These are phyloP conservation scores for Chelonia mydas DNA, from an alignment of 2,797 vertebrate genomes.

Conservation along the genomic window DNA sequence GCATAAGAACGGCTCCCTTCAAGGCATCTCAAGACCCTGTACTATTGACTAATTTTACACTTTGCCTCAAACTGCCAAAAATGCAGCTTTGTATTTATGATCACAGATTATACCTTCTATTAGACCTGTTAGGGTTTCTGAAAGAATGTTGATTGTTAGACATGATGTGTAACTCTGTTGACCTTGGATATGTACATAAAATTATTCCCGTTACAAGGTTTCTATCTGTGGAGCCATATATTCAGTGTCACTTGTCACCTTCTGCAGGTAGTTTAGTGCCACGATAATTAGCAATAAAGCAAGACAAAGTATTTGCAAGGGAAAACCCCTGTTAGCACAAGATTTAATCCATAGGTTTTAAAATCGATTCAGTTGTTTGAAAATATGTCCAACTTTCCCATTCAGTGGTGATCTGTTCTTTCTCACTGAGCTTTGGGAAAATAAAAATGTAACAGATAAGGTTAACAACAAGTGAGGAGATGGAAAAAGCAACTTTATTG, in stretches of 20 bases:
- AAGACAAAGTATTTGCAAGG: neutral
- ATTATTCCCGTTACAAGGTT: neutral
- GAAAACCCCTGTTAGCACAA: neutral
- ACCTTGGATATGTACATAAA: fast-evolving
- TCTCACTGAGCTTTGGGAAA: neutral
- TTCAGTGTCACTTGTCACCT: neutral
- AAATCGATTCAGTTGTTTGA: neutral
- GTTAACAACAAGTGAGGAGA: neutral
- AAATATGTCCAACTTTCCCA: neutral
- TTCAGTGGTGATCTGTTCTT: neutral
- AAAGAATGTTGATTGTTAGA: neutral
- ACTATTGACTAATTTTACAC: neutral
- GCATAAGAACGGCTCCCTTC: neutral
- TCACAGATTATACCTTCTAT: neutral
- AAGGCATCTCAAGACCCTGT: neutral
- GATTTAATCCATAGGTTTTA: neutral
- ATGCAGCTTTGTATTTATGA: neutral
- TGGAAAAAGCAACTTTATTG: neutral
- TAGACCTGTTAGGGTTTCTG: neutral
- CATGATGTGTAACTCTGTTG: neutral
- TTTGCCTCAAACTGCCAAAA: neutral
- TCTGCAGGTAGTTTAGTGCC: neutral
- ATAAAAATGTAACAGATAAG: neutral
- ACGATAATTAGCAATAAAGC: neutral
- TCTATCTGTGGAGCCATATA: neutral